Conservation (phyloP, 1,140 invertebrate genomes). For the Listronotus oregonensis region DNA sequence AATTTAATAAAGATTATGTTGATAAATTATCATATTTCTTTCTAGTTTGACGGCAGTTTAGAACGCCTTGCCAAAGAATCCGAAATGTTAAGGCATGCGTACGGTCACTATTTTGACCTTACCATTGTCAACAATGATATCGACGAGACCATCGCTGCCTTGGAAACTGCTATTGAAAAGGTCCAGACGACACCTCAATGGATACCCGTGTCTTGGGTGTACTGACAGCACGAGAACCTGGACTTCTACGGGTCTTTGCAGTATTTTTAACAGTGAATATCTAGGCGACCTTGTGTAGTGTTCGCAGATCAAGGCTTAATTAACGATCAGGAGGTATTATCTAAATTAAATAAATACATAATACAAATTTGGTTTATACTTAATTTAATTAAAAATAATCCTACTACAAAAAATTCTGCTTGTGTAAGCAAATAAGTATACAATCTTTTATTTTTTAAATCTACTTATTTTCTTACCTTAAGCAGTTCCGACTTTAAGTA, state of each 20-base stretch:
- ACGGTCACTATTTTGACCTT: slow-evolving; percentile 97
- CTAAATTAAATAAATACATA: not conserved
- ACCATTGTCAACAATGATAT: slow-evolving; percentile 99
- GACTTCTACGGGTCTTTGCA: slow-evolving; percentile 51
- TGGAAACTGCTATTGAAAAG: slow-evolving; percentile 89
- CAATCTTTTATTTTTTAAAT: too few relatives aligned
- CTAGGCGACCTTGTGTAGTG: slow-evolving; percentile 29
- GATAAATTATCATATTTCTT: too few relatives aligned
- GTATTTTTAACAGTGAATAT: slow-evolving; percentile 45
- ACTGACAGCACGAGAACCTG: slow-evolving; percentile 71
- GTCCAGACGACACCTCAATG: slow-evolving; percentile 91
- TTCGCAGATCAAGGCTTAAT: slow-evolving; percentile 2
- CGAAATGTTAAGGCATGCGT: slow-evolving; percentile 91
- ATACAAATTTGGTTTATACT: slow-evolving; percentile 1
- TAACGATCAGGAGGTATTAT: slow-evolving; percentile 1
- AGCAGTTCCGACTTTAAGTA: too few relatives aligned
- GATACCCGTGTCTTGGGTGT: slow-evolving; percentile 94
- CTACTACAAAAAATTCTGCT: not conserved
- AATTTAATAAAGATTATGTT: too few relatives aligned
- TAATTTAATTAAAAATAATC: not conserved
- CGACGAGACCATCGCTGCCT: slow-evolving; percentile 92
- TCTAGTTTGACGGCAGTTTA: slow-evolving; percentile 93
- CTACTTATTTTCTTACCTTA: too few relatives aligned
- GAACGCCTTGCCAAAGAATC: slow-evolving; percentile 95
- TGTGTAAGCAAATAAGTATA: too few relatives aligned